These are phyloP conservation scores for Chironomus tentans DNA, from an alignment of 2,888 invertebrate genomes.

Conservation along the genomic window DNA sequence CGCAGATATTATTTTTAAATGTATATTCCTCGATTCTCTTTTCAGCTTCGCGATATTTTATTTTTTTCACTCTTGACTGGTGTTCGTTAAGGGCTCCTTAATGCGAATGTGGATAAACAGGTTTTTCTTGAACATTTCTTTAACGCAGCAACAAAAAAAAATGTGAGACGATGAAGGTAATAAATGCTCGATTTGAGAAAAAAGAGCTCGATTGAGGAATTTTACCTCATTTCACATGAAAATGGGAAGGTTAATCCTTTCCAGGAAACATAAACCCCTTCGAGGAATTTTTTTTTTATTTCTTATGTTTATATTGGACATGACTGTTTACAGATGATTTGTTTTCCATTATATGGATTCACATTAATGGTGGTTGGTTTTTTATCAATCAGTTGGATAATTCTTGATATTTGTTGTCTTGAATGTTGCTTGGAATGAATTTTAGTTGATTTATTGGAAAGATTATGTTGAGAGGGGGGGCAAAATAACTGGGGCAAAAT, in stretches of 20 bases:
- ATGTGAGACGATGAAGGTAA: neutral
- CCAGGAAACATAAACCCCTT: neutral
- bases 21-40: neutral
- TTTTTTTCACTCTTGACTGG: neutral
- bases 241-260: neutral
- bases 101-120: slow-evolving; percentile 2
- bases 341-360: no score
- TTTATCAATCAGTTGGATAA: no score
- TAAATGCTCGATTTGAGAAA: neutral
- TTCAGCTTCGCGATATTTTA: neutral
- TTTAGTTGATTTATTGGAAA: no score
- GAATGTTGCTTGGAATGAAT: no score
- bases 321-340: no score
- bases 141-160: no score
- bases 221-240: neutral
- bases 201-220: neutral
- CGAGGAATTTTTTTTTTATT: neutral
- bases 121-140: neutral
- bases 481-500: no score
- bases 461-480: no score
- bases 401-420: no score
- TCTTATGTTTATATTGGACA: no score
- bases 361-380: no score
- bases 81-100: neutral
- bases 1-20: neutral